Evolutionary conservation across 30 jellyfish, hydroid and myxozoan genomes (phyloP).

Genomic region (Nemopilema nomurai): DNA sequence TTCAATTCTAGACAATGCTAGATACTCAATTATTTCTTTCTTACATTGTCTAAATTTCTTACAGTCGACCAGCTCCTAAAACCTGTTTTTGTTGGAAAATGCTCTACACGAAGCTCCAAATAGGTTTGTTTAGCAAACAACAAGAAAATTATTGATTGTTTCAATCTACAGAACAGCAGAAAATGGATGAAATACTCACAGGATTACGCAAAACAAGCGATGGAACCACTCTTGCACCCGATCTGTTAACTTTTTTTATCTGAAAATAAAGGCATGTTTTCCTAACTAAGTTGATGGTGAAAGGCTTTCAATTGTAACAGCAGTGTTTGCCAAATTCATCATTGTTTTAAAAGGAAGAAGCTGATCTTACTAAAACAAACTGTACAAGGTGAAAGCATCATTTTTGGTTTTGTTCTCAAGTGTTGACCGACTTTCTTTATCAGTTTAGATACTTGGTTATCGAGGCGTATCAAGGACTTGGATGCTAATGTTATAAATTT

Average conservation of each 20-base stretch:
- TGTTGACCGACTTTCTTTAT: background rate
- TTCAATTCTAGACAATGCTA: too few species aligned
- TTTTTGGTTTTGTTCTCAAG: background rate
- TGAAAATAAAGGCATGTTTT: background rate
- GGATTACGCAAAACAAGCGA: conserved; percentile 33
- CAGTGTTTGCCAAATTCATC: background rate
- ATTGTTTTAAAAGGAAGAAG: background rate
- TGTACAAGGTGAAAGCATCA: background rate
- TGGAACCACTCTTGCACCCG: conserved; percentile 39
- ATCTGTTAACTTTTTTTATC: conserved; percentile 34
- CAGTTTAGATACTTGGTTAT: too few species aligned
- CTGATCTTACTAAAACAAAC: background rate
- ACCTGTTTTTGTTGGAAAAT: background rate
- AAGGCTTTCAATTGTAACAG: background rate
- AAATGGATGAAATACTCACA: background rate
- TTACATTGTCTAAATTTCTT: too few species aligned
- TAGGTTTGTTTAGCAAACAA: background rate
- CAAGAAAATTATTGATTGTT: background rate
- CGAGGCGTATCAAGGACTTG: too few species aligned
- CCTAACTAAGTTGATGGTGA: background rate
- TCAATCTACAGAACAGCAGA: background rate
- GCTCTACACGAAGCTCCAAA: too few species aligned
- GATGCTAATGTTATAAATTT: too few species aligned
- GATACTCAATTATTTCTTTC: too few species aligned
- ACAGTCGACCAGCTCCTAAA: background rate